Percentiles rank a stretch among this genome's conserved stretches.
Conservation (phyloP, 2,888 invertebrate genomes). For the Lasioglossum villosulum region DNA sequence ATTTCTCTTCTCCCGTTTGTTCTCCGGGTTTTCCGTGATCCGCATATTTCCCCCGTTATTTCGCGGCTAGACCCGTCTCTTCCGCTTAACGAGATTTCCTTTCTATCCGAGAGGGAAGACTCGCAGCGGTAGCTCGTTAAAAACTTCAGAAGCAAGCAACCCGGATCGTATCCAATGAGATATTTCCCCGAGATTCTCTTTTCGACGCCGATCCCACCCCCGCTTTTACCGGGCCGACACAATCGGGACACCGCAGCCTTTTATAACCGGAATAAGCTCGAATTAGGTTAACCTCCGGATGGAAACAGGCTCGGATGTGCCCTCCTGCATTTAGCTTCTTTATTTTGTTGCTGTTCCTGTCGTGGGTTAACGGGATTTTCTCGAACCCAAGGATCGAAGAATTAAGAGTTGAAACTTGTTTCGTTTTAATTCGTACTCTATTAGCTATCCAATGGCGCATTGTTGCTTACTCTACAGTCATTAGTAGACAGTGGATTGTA, state of each 20-base stretch:
- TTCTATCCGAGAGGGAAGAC: background rate
- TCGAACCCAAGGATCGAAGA: background rate
- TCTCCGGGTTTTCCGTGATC: conserved; percentile 21
- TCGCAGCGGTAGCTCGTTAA: background rate
- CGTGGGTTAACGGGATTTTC: background rate
- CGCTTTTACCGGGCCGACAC: background rate
- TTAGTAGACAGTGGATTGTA: no score
- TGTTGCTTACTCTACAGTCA: no score
- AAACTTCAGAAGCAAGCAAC: conserved; percentile 2
- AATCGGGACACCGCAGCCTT: background rate
- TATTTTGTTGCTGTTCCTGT: background rate
- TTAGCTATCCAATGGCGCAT: no score
- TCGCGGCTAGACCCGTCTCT: background rate
- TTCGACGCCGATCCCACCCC: conserved; percentile 7
- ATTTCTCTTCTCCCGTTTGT: background rate
- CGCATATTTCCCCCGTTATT: conserved; percentile 21
- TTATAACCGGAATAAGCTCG: background rate
- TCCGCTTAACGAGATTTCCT: conserved; percentile 14
- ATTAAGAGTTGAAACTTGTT: background rate
- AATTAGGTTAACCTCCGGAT: background rate
- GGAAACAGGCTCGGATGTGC: background rate
- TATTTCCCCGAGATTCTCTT: conserved; percentile 7
- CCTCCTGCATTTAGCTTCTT: background rate
- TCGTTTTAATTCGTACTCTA: background rate
- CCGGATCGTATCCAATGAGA: conserved; percentile 2